Base-by-base conservation (phyloP, 2,797 vertebrate genomes). In the Heterohyrax brucei region DNA sequence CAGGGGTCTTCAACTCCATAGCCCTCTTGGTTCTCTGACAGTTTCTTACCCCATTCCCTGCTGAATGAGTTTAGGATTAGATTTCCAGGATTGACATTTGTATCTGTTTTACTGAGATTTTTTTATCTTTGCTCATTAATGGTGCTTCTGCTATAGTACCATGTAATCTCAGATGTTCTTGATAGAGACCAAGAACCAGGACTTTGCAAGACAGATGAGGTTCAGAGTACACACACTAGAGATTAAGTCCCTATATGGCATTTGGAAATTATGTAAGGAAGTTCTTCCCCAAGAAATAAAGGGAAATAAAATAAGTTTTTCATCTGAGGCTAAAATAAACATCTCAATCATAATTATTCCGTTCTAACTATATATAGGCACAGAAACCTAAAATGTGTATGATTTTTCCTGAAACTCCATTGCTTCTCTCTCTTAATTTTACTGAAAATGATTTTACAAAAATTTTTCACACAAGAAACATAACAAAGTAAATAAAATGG, bases 391-490 rank as follows among this genome's bases (percentile, higher is more conserved):
- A 10, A 89, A n/a, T 26, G 64, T 2, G 26, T 6, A 4, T 73
- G 28, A 1, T 46, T 6, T 80, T 91, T 53, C 28, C 6, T 16
- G 30, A 87, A 82, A 44, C 3, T 30, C 5, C 3, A 53, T 5
- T n/a, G 5, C 39, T 82, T 89, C 26, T 14, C 14, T 73, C 10
- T 33, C 10, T 44, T 66, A 82, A 72, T 95, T 82, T 44, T 44
- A 75, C 70, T 19, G 21, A 10, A 30, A 66, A 66, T 66, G 14
- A 78, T 46, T 78, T 94, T 92, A 75, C 9, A 87, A 92, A 82
- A 53, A 72, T 79, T 94, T 89, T 93, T 94, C 56, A 78, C 3
- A 26, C 33, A 82, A 66, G 8, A 87, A 94, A 44, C 21, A 59
- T 70, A 46, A 90, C 73, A 30, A 59, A 53, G 61, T 81, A 76